Conservation (phyloP, 2,113 vertebrate species). For the Mesoclemmys tuberculata region DNA sequence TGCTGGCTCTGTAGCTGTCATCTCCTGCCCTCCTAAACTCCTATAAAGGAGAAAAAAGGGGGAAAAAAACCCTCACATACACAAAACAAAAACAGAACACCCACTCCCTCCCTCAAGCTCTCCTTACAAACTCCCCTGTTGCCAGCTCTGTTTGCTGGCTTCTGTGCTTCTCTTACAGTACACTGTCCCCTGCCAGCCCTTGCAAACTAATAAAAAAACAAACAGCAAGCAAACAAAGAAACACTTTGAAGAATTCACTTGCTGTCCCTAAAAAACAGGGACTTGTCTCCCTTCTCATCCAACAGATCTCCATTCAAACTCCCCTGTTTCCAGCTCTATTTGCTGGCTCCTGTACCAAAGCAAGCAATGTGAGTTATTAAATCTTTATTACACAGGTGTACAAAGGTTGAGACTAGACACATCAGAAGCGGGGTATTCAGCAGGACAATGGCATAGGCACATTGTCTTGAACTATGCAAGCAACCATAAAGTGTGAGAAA, state of each 20-base stretch:
- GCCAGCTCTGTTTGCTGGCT: background rate
- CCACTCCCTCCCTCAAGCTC: background rate
- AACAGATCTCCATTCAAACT: too few relatives aligned
- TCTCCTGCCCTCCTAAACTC: background rate
- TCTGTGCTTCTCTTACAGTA: background rate
- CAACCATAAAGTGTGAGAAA: background rate
- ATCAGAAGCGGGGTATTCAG: background rate
- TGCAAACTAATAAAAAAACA: too few relatives aligned
- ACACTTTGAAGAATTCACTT: too few relatives aligned
- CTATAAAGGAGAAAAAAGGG: background rate
- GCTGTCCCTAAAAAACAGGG: too few relatives aligned
- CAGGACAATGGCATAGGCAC: background rate
- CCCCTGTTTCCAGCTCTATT: background rate
- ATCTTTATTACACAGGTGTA: background rate
- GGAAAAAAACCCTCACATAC: background rate
- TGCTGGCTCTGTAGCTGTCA: background rate
- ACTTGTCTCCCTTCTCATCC: too few relatives aligned
- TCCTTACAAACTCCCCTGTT: background rate
- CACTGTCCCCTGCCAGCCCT: too few relatives aligned
- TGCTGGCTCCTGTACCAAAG: background rate
- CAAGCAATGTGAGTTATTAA: background rate
- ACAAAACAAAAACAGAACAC: background rate
- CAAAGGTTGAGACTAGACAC: background rate
- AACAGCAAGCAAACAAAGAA: too few relatives aligned
- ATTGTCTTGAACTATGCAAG: background rate